These are phyloP conservation scores for Entelurus aequoreus DNA, from an alignment of 2,113 vertebrate genomes.

Conservation along the genomic window DNA sequence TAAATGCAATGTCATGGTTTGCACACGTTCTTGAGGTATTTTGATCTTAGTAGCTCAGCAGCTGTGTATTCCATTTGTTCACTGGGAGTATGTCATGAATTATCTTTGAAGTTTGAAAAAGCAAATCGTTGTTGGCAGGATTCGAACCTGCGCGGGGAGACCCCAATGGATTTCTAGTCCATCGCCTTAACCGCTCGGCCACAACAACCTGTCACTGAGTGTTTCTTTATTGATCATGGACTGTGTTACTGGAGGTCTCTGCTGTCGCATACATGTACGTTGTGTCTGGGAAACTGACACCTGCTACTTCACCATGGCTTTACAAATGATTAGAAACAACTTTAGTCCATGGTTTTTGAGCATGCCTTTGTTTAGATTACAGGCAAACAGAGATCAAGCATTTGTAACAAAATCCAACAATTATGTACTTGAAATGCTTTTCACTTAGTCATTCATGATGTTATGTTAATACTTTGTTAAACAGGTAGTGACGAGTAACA, in stretches of 20 bases:
- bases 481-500: conserved; percentile 77
- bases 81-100: not conserved
- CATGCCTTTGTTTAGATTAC: not conserved
- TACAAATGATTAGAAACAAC: too few relatives aligned
- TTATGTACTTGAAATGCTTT: not conserved
- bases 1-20: too few relatives aligned
- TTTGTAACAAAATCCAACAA: not conserved
- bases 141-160: conserved; percentile 86
- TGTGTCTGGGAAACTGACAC: too few relatives aligned
- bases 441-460: not conserved
- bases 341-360: not conserved
- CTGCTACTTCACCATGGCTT: too few relatives aligned
- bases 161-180: conserved; percentile 82
- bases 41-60: too few relatives aligned
- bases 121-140: conserved; percentile 82
- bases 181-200: conserved; percentile 73
- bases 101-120: not conserved
- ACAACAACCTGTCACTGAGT: conserved; percentile 10
- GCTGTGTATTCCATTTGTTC: not conserved
- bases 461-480: not conserved
- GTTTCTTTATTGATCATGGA: too few relatives aligned
- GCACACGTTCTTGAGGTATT: too few relatives aligned
- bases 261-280: too few relatives aligned
- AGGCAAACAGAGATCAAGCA: not conserved
- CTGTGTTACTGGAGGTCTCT: too few relatives aligned